phyloP scores from a whole-genome alignment of 2,113 vertebrate genomes.

The Bostrychus sinensis region DNA sequence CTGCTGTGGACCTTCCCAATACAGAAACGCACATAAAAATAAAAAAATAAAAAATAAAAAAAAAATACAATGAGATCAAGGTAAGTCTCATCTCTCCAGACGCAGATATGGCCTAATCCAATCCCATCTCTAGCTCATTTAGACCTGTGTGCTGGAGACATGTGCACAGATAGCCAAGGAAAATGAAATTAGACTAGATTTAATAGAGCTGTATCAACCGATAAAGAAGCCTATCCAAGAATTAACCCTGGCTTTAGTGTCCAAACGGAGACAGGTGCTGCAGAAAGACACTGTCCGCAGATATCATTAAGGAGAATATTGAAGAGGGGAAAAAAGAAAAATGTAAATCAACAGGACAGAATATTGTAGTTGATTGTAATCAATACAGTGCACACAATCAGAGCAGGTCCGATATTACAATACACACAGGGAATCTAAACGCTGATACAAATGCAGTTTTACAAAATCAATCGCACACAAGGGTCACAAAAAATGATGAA shows the following conservation, averaged over 20 bases:
- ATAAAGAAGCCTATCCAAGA: slow-evolving; percentile 54
- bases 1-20: neutral
- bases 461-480: slow-evolving; percentile 21
- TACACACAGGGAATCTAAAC: neutral
- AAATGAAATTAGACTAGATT: slow-evolving; percentile 73
- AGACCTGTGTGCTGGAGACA: slow-evolving; percentile 64
- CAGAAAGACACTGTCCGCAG: slow-evolving; percentile 45
- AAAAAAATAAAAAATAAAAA: too few relatives aligned
- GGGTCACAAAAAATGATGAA: too few relatives aligned
- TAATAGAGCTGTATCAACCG: slow-evolving; percentile 63
- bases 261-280: slow-evolving; percentile 62
- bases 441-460: neutral
- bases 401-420: neutral
- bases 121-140: slow-evolving; percentile 63
- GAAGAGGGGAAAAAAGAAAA: neutral
- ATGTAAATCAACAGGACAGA: neutral
- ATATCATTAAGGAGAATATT: slow-evolving; percentile 41
- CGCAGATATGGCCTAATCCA: slow-evolving; percentile 44
- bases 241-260: slow-evolving; percentile 47
- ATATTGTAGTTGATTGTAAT: neutral
- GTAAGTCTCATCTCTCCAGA: slow-evolving; percentile 43
- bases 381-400: neutral
- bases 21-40: slow-evolving; percentile 12
- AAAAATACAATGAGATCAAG: slow-evolving; percentile 40
- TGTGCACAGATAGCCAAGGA: slow-evolving; percentile 59